Conservation (phyloP, 1,140 invertebrate genomes). For the Aethina tumida region DNA sequence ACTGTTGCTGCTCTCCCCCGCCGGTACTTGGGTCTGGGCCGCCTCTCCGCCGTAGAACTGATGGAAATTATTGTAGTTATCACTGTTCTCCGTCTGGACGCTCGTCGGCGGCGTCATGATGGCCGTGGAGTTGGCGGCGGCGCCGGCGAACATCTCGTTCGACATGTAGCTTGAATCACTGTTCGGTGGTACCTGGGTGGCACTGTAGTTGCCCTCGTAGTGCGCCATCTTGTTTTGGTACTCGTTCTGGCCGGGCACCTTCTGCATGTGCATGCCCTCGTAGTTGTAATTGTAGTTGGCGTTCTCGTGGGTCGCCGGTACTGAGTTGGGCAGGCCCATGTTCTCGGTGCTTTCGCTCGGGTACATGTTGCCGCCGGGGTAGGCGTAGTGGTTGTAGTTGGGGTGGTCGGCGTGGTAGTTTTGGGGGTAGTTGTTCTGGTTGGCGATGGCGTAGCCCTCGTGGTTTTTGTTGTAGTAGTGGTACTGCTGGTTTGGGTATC, state of each 20-base stretch:
- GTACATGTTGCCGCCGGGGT: slow-evolving; percentile 25
- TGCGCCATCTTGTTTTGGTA: slow-evolving; percentile 24
- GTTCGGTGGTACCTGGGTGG: slow-evolving; percentile 24
- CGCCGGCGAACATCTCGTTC: slow-evolving; percentile 24
- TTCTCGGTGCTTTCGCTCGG: slow-evolving; percentile 22
- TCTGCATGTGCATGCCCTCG: slow-evolving; percentile 28
- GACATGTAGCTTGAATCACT: slow-evolving; percentile 35
- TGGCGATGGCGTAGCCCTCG: slow-evolving; percentile 35
- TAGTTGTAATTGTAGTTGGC: slow-evolving; percentile 29
- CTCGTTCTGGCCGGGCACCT: slow-evolving; percentile 24
- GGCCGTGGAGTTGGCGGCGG: slow-evolving; percentile 21
- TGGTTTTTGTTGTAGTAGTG: slow-evolving; percentile 36
- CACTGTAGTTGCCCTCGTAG: slow-evolving; percentile 31
- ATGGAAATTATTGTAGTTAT: slow-evolving; percentile 56
- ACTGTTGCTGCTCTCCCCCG: slow-evolving; percentile 75
- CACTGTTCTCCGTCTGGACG: slow-evolving; percentile 44
- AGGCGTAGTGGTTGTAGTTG: slow-evolving; percentile 30
- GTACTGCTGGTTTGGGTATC: slow-evolving; percentile 34
- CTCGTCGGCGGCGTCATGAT: slow-evolving; percentile 47
- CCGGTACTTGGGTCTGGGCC: slow-evolving; percentile 38
- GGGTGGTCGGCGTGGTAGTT: slow-evolving; percentile 26
- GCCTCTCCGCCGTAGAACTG: slow-evolving; percentile 56
- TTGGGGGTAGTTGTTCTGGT: slow-evolving; percentile 31
- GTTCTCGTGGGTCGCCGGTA: slow-evolving; percentile 23
- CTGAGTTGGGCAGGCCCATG: slow-evolving; percentile 23